Conservation (phyloP, 1,140 invertebrate species). For the Macrosteles quadrilineatus region DNA sequence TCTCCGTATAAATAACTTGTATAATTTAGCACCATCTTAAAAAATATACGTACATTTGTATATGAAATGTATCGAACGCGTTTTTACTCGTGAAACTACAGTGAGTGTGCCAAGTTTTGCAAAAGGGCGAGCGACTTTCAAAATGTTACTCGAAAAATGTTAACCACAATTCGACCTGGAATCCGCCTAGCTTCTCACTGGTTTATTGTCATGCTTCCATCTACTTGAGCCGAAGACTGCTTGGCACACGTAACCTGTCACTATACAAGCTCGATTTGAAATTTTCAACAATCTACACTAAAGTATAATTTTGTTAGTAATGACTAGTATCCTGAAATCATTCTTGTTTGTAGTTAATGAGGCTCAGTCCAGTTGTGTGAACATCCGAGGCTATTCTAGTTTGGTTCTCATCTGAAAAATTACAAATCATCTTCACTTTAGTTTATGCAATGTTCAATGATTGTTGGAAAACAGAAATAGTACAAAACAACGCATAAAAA, state of each 20-base stretch:
- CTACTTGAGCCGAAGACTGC: background rate
- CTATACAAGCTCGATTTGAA: constrained; percentile 22
- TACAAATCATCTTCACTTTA: too few species aligned
- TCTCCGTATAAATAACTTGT: background rate
- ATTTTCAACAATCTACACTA: constrained; percentile 30
- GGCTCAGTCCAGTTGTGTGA: too few species aligned
- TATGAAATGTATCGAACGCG: constrained; percentile 11
- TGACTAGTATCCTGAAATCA: constrained; percentile 11
- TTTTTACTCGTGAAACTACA: background rate
- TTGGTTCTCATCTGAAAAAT: too few species aligned
- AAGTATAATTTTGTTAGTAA: constrained; percentile 19
- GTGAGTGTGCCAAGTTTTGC: constrained; percentile 14
- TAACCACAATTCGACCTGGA: too few species aligned
- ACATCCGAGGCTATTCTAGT: too few species aligned
- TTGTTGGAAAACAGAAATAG: too few species aligned
- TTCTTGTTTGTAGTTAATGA: background rate
- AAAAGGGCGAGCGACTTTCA: too few species aligned
- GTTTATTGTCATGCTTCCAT: background rate
- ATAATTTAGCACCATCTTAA: constrained; percentile 25
- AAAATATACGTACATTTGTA: constrained; percentile 18
- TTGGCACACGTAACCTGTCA: background rate
- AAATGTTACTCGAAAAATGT: too few species aligned
- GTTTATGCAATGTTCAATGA: too few species aligned
- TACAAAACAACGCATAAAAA: too few species aligned
- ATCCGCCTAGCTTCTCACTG: background rate